phyloP scores from a whole-genome alignment of 2,797 vertebrate genomes.

The Paguma larvata region DNA sequence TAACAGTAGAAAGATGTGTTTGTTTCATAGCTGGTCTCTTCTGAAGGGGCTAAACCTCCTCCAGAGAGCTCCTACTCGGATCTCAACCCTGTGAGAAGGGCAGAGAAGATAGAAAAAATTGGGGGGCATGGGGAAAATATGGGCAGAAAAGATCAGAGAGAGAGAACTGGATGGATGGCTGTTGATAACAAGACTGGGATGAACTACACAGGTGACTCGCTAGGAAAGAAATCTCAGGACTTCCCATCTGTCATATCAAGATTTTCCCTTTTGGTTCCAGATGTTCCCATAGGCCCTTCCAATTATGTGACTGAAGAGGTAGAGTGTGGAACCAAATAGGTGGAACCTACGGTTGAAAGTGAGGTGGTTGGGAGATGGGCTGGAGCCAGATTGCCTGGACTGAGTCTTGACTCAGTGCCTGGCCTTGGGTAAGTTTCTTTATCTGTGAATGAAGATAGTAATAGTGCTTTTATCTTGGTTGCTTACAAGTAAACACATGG shows the following conservation, averaged over 20 bases:
- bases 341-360: not conserved
- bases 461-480: not conserved
- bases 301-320: not conserved
- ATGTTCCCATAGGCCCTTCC: not conserved
- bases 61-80: not conserved
- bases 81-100: not conserved
- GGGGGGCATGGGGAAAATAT: fast-evolving
- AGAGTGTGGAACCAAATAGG: not conserved
- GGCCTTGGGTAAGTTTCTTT: not conserved
- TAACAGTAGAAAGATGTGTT: not conserved
- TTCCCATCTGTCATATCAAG: not conserved
- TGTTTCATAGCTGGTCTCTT: not conserved
- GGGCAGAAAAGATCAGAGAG: not conserved
- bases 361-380: not conserved
- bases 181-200: not conserved
- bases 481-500: not conserved
- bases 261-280: not conserved
- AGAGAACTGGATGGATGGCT: not conserved
- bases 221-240: not conserved
- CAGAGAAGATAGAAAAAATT: not conserved
- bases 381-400: not conserved
- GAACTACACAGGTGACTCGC: not conserved
- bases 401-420: not conserved
- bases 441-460: not conserved
- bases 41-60: not conserved